A percentile compares a stretch with the other conserved stretches of the same genome.
Conservation (phyloP, 2,113 vertebrate species). For the Asarcornis scutulata region DNA sequence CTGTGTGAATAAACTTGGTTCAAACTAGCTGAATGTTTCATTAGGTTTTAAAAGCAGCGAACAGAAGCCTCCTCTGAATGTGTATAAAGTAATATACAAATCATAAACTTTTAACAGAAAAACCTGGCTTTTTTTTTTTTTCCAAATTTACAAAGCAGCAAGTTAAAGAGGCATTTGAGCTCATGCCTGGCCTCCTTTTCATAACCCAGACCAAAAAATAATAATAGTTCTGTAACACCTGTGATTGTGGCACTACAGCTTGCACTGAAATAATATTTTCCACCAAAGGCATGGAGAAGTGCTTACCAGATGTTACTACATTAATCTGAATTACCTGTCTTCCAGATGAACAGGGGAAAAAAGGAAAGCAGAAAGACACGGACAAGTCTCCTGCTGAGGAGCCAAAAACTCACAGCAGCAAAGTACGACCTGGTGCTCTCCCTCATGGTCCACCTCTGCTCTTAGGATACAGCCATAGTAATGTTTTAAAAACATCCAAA, state of each 20-base stretch:
- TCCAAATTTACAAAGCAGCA: background rate
- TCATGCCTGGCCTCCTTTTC: background rate
- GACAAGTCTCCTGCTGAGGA: background rate
- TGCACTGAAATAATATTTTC: background rate
- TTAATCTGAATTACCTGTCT: background rate
- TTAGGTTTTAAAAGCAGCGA: background rate
- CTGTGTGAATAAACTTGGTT: background rate
- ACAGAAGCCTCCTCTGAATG: background rate
- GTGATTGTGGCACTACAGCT: background rate
- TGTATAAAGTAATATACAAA: fast-evolving
- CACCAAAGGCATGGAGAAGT: background rate
- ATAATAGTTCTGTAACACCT: background rate
- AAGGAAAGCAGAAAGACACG: background rate
- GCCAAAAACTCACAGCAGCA: background rate
- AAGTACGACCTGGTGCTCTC: background rate
- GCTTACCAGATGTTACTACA: background rate
- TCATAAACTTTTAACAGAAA: background rate
- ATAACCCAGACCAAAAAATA: background rate
- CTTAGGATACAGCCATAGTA: fast-evolving
- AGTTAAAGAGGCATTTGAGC: background rate
- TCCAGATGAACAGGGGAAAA: fast-evolving
- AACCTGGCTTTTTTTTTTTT: background rate
- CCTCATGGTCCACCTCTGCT: background rate
- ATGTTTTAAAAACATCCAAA: background rate
- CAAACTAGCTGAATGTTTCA: background rate